phyloP scores from a whole-genome alignment of 2,888 invertebrate genomes.

The Platerodrilus igneus region DNA sequence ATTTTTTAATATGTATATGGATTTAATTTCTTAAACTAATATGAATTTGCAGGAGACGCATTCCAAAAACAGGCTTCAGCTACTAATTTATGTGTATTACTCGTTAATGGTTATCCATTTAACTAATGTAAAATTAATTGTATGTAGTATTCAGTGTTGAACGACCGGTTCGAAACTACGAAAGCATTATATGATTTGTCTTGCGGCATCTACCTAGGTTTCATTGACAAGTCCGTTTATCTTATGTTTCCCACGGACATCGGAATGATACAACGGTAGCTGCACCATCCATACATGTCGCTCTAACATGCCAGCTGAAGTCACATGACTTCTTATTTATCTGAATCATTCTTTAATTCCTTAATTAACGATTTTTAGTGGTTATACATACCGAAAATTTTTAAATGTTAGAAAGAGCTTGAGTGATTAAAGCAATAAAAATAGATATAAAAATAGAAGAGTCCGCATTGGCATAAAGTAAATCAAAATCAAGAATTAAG shows the following conservation, averaged over 20 bases:
- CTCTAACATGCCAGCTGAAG: constrained; percentile 31
- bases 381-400: no score
- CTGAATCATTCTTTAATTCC: no score
- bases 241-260: constrained; percentile 35
- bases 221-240: constrained; percentile 37
- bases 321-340: constrained; percentile 30
- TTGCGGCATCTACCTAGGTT: constrained; percentile 26
- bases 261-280: constrained; percentile 33
- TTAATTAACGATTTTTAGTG: no score
- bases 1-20: background rate
- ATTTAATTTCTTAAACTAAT: constrained; percentile 1
- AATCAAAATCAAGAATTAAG: no score
- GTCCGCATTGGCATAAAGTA: no score
- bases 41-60: constrained; percentile 10
- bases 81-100: background rate
- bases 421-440: background rate
- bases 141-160: constrained; percentile 20
- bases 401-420: background rate
- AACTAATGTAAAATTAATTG: constrained; percentile 11
- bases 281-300: constrained; percentile 33
- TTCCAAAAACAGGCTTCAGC: background rate
- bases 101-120: background rate
- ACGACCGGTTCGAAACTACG: constrained; percentile 26
- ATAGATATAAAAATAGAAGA: no score
- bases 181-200: constrained; percentile 31